A percentile compares a stretch with the other conserved stretches of the same genome.
Evolutionary conservation across 2,113 vertebrate species (phyloP).

Genomic region (Thunnus maccoyii): DNA sequence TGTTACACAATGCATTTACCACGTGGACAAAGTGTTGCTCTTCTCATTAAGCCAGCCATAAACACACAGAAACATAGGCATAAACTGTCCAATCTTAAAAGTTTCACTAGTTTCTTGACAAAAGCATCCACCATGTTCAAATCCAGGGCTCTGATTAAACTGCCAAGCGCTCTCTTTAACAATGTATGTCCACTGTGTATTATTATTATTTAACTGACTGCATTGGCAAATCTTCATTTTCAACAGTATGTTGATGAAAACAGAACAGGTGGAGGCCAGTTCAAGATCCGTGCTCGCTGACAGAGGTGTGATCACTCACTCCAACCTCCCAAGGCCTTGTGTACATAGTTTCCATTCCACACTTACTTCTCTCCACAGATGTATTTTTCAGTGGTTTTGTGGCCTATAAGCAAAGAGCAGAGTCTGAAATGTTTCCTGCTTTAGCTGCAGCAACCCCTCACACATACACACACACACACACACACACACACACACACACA

Average conservation of each 20-base stretch:
- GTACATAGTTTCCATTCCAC: conserved; percentile 46
- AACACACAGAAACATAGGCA: not conserved
- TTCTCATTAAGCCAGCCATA: not conserved
- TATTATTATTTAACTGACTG: not conserved
- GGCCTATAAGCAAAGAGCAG: conserved; percentile 35
- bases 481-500: too few species aligned
- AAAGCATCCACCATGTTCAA: not conserved
- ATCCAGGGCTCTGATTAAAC: not conserved
- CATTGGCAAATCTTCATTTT: not conserved
- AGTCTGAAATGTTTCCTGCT: conserved; percentile 15
- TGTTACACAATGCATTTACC: not conserved
- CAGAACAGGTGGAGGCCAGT: not conserved
- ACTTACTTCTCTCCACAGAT: conserved; percentile 25
- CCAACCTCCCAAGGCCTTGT: conserved; percentile 64
- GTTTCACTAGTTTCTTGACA: not conserved
- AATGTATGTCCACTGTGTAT: not conserved
- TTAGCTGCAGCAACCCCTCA: conserved; percentile 13
- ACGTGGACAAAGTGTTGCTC: not conserved
- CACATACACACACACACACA: too few species aligned
- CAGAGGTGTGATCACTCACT: not conserved
- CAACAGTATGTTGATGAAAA: not conserved
- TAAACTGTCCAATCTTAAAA: too few species aligned
- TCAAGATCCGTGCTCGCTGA: conserved; percentile 29
- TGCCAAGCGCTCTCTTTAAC: not conserved
- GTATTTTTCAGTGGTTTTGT: conserved; percentile 26